phyloP scores from a whole-genome alignment of 2,797 vertebrate genomes.

The Alcedo atthis region DNA sequence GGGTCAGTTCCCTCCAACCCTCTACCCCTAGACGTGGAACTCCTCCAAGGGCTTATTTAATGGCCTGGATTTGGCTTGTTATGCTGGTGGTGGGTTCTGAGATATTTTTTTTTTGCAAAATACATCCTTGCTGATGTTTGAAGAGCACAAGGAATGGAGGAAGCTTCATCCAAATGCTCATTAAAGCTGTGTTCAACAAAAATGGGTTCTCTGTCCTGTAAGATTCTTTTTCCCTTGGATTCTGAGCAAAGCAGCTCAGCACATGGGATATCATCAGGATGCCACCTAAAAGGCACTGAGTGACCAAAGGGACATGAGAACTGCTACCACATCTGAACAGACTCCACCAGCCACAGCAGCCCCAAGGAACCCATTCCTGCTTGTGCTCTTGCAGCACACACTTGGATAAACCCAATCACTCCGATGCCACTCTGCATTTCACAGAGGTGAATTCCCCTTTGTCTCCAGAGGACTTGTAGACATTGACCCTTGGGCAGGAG shows the following conservation, averaged over 20 bases:
- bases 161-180: neutral
- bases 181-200: neutral
- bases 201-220: neutral
- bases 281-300: accelerated
- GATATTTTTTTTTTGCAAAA: neutral
- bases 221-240: neutral
- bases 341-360: neutral
- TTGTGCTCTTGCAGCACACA: neutral
- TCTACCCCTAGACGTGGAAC: neutral
- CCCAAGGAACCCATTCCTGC: neutral
- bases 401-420: constrained; percentile 36
- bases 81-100: neutral
- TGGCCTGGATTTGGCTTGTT: neutral
- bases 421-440: neutral
- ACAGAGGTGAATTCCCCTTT: neutral
- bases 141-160: neutral
- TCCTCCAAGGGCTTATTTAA: neutral
- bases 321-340: neutral
- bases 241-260: neutral
- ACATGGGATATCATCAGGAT: accelerated
- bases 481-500: neutral
- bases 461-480: neutral
- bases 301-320: neutral
- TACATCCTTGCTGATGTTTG: neutral
- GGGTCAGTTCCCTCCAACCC: neutral